A percentile compares a stretch with the other conserved stretches of the same genome.
Conservation (phyloP, 2,888 invertebrate genomes). For the Acrocyrtus sp. region DNA sequence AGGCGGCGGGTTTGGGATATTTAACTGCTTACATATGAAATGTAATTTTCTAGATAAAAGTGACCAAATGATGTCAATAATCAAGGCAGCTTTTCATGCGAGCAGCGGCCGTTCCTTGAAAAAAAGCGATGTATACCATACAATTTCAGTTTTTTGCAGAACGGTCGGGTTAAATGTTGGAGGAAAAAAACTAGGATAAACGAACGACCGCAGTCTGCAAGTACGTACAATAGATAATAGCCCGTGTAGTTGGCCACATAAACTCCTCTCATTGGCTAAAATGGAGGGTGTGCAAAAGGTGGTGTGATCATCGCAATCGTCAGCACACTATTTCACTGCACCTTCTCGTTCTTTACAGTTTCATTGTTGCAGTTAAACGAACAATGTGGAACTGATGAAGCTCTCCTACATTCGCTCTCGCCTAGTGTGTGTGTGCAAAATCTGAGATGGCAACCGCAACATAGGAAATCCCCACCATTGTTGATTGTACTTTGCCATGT, state of each 20-base stretch:
- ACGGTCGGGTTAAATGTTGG: no score
- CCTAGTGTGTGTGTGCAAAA: no score
- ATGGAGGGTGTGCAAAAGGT: conserved; percentile 47
- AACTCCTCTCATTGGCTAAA: conserved; percentile 30
- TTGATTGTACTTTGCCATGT: no score
- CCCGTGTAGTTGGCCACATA: conserved; percentile 20
- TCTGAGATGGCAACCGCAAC: conserved; percentile 36
- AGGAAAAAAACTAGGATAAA: conserved; percentile 15
- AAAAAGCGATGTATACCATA: no score
- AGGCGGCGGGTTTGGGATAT: no score
- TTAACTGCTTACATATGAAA: no score
- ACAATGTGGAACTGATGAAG: not conserved
- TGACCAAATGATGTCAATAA: no score
- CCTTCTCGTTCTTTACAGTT: not conserved
- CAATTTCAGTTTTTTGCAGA: no score
- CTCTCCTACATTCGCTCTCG: not conserved
- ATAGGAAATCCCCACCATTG: conserved; percentile 31
- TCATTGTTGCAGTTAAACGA: conserved; percentile 2
- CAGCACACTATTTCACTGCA: not conserved
- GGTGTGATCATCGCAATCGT: conserved; percentile 31
- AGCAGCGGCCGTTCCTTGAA: no score
- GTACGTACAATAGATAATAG: conserved; percentile 1
- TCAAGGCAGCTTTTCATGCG: no score
- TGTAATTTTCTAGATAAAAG: no score
- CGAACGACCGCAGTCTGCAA: conserved; percentile 5